A percentile compares a stretch with the other conserved stretches of the same genome.
These are phyloP conservation scores for Calliphora vicina DNA, from an alignment of 1,140 invertebrate genomes.

Conservation along the genomic window DNA sequence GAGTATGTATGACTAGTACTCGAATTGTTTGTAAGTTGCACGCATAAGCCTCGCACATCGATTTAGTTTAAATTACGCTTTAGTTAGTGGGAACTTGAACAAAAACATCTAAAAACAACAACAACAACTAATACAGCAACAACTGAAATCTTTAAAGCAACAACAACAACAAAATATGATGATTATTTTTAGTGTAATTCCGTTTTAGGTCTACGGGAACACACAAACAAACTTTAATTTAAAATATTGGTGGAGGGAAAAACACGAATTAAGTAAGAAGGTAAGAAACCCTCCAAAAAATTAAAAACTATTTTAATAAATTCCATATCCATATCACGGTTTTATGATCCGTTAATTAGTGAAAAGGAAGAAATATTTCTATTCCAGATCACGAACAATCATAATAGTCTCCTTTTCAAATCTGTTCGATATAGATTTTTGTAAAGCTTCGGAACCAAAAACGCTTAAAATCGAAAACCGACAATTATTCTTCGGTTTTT, in stretches of 20 bases:
- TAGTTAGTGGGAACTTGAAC: constrained; percentile 44
- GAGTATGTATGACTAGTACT: neutral
- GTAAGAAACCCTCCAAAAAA: too few relatives aligned
- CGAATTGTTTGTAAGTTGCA: constrained; percentile 11
- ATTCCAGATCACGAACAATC: too few relatives aligned
- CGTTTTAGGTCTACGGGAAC: neutral
- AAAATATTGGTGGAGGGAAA: neutral
- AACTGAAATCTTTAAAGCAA: too few relatives aligned
- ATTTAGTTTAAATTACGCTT: constrained; percentile 63
- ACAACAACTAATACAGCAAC: neutral
- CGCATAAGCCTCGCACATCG: constrained; percentile 46
- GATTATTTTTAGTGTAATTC: constrained; percentile 21
- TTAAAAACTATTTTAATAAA: too few relatives aligned
- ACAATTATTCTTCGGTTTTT: too few relatives aligned
- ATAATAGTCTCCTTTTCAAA: too few relatives aligned
- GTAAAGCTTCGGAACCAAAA: too few relatives aligned
- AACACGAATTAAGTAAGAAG: neutral
- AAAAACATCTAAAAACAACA: neutral
- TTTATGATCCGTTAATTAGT: too few relatives aligned
- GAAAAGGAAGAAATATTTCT: too few relatives aligned
- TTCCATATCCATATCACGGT: too few relatives aligned
- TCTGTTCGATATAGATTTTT: too few relatives aligned
- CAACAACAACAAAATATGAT: neutral
- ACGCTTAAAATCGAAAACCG: too few relatives aligned
- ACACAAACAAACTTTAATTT: neutral